Evolutionary conservation across 2,797 vertebrate genomes (phyloP).

Genomic region (Lepidocolaptes lacrymiger): DNA sequence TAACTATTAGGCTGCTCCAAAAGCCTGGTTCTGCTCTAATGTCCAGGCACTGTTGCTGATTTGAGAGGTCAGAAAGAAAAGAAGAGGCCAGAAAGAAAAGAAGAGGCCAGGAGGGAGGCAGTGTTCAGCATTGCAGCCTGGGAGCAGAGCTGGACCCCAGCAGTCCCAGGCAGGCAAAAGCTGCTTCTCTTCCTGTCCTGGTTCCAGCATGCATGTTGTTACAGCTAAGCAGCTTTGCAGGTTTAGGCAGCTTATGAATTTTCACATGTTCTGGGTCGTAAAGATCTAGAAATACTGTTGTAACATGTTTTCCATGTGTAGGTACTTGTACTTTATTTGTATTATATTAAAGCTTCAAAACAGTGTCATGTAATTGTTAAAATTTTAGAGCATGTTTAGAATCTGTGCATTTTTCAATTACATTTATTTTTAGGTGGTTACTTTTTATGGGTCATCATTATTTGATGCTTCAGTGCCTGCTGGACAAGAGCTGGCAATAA

Average conservation of each 20-base stretch:
- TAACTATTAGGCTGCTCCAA: not conserved
- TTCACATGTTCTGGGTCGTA: not conserved
- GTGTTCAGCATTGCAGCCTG: not conserved
- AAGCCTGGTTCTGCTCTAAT: not conserved
- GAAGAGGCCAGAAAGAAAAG: not conserved
- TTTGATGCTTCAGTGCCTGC: constrained; percentile 78
- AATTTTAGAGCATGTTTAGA: not conserved
- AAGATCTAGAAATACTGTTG: not conserved
- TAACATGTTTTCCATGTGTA: not conserved
- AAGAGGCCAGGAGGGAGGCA: not conserved
- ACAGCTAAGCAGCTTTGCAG: not conserved
- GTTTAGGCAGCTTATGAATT: not conserved
- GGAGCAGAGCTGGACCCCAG: not conserved
- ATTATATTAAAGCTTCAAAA: not conserved
- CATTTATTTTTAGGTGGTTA: constrained; percentile 80
- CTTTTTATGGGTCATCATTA: constrained; percentile 90
- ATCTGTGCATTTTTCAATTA: not conserved
- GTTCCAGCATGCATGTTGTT: not conserved
- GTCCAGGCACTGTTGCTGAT: not conserved
- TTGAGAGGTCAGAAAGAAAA: not conserved
- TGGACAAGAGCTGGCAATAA: constrained; percentile 86
- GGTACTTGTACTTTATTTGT: not conserved
- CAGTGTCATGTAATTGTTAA: not conserved
- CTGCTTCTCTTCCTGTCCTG: not conserved
- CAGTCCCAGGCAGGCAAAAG: not conserved